These are phyloP conservation scores for Leptothorax acervorum DNA, from an alignment of 2,888 invertebrate species.

Conservation along the genomic window DNA sequence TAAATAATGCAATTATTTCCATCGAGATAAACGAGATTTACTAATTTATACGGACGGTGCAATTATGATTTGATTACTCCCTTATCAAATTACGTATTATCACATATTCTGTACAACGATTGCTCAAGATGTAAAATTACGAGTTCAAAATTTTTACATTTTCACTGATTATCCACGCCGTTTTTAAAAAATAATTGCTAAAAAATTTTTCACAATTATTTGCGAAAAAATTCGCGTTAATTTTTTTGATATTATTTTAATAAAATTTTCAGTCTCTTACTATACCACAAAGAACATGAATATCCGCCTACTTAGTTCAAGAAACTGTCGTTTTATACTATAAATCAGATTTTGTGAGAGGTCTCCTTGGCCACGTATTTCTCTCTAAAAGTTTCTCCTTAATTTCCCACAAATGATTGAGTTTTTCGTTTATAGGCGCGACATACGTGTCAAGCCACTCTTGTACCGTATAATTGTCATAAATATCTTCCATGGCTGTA, in stretches of 20 bases:
- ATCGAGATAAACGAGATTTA: constrained; percentile 36
- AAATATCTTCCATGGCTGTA: constrained; percentile 85
- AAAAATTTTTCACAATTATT: constrained; percentile 28
- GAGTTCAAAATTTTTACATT: constrained; percentile 36
- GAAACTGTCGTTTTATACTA: constrained; percentile 56
- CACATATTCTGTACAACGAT: constrained; percentile 46
- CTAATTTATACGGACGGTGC: constrained; percentile 66
- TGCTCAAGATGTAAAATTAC: constrained; percentile 64
- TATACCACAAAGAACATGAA: constrained; percentile 13
- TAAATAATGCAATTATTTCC: constrained; percentile 18
- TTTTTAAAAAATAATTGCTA: constrained; percentile 52
- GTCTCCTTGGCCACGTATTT: constrained; percentile 87
- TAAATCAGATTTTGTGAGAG: constrained; percentile 81
- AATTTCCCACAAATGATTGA: constrained; percentile 83
- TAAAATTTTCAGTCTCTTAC: constrained; percentile 68
- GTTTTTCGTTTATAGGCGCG: constrained; percentile 83
- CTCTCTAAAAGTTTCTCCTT: constrained; percentile 85
- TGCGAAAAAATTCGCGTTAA: constrained; percentile 5
- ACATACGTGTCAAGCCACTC: constrained; percentile 86
- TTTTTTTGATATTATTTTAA: constrained; percentile 29
- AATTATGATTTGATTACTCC: constrained; percentile 53
- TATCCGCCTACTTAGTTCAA: neutral
- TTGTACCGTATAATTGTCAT: constrained; percentile 84
- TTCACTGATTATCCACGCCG: constrained; percentile 50
- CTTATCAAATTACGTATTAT: constrained; percentile 39